These are phyloP conservation scores for Polietes domitor DNA, from an alignment of 2,888 invertebrate species.

Conservation along the genomic window DNA sequence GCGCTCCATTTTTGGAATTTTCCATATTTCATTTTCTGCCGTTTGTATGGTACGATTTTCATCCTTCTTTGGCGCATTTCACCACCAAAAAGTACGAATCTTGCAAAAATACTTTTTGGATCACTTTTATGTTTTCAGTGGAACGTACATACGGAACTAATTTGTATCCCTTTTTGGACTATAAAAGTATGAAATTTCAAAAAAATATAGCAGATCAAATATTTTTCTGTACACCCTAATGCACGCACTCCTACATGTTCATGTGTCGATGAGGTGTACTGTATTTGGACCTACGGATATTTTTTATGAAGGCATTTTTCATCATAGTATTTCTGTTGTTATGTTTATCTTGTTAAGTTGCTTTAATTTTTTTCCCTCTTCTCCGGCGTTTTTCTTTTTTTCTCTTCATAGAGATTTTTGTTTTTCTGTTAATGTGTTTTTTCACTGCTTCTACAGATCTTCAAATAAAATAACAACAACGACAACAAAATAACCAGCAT, in stretches of 20 bases:
- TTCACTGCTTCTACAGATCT: slow-evolving; percentile 23
- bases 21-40: too few relatives aligned
- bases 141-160: too few relatives aligned
- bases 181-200: too few relatives aligned
- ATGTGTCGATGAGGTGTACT: not conserved
- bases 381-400: slow-evolving; percentile 21
- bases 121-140: too few relatives aligned
- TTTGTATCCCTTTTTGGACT: too few relatives aligned
- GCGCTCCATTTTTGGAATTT: too few relatives aligned
- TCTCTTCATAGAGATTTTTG: slow-evolving; percentile 55
- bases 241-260: not conserved
- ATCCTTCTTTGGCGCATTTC: too few relatives aligned
- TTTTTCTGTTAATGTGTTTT: slow-evolving; percentile 56
- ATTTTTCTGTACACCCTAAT: too few relatives aligned
- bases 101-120: too few relatives aligned
- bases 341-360: slow-evolving; percentile 66
- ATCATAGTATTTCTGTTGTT: slow-evolving; percentile 50
- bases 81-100: too few relatives aligned
- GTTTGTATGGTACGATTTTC: too few relatives aligned
- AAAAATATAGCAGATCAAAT: too few relatives aligned
- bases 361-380: slow-evolving; percentile 55
- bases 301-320: slow-evolving; percentile 55
- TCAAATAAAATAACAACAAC: slow-evolving; percentile 1
- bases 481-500: slow-evolving; percentile 19
- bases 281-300: slow-evolving; percentile 40